Evolutionary conservation across 1,140 invertebrate genomes (phyloP).

Genomic region (Callitettix versicolor): DNA sequence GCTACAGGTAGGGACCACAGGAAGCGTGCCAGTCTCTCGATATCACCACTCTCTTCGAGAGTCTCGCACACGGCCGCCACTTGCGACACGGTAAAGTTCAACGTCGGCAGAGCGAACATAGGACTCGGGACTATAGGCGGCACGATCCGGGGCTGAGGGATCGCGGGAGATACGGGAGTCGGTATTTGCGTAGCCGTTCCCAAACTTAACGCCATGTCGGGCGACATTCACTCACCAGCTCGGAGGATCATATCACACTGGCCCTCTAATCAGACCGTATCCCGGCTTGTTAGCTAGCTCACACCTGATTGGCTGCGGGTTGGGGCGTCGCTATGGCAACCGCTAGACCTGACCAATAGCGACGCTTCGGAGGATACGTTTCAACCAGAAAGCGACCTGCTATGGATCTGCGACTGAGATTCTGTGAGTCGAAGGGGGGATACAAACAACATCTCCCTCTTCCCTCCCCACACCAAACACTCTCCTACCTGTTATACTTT

Average conservation of each 20-base stretch:
- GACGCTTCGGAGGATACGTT: conserved; percentile 19
- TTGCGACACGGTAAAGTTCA: conserved; percentile 85
- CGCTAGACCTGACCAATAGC: conserved; percentile 19
- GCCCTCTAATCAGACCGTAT: conserved; percentile 3
- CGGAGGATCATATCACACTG: conserved; percentile 14
- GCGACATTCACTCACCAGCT: conserved; percentile 26
- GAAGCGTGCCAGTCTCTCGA: conserved; percentile 89
- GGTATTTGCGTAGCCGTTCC: conserved; percentile 27
- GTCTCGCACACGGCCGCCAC: conserved; percentile 97
- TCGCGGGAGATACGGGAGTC: not conserved
- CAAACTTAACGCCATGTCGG: conserved; percentile 34
- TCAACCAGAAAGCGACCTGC: conserved; percentile 18
- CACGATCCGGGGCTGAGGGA: conserved; percentile 28
- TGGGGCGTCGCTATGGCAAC: conserved; percentile 22
- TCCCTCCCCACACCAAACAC: conserved; percentile 1
- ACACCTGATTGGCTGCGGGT: conserved; percentile 18
- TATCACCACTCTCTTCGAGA: conserved; percentile 95
- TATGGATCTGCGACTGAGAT: conserved; percentile 18
- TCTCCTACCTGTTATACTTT: not conserved
- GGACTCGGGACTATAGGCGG: conserved; percentile 58
- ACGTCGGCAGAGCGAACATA: conserved; percentile 74
- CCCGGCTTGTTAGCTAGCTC: conserved; percentile 18
- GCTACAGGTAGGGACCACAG: conserved; percentile 92
- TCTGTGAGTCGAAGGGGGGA: not conserved
- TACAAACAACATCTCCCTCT: conserved; percentile 11